Evolutionary conservation across 2,888 invertebrate genomes (phyloP).

Genomic region (Lasioglossum leucozonium): DNA sequence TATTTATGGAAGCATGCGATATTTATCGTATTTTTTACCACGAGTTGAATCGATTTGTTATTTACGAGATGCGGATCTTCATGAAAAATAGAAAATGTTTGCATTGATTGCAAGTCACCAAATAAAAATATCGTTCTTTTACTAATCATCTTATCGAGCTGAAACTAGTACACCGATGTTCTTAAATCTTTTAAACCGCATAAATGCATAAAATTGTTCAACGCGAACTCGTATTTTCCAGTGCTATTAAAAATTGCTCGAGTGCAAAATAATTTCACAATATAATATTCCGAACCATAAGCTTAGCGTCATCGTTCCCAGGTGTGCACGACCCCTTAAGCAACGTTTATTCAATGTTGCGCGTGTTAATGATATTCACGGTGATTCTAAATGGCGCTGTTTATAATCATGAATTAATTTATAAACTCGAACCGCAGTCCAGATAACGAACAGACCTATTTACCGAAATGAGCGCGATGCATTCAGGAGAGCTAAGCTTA

Average conservation of each 20-base stretch:
- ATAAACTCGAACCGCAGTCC: not conserved
- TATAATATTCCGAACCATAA: not conserved
- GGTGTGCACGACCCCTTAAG: not conserved
- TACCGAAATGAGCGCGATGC: conserved; percentile 7
- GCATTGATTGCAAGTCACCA: too few relatives aligned
- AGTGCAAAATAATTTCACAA: not conserved
- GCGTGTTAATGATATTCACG: not conserved
- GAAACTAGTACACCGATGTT: too few relatives aligned
- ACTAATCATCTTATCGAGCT: too few relatives aligned
- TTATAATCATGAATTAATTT: conserved; percentile 7
- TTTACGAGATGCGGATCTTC: not conserved
- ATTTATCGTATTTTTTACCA: too few relatives aligned
- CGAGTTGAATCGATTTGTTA: not conserved
- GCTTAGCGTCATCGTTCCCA: not conserved
- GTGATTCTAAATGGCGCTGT: not conserved
- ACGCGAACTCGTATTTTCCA: not conserved
- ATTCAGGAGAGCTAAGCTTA: conserved; percentile 1
- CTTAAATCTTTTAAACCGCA: too few relatives aligned
- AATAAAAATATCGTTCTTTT: too few relatives aligned
- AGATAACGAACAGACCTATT: conserved; percentile 5
- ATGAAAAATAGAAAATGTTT: too few relatives aligned
- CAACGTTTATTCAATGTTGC: not conserved
- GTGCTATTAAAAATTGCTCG: not conserved
- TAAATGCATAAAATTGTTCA: too few relatives aligned
- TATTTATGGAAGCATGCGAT: too few relatives aligned